Evolutionary conservation across 2,888 invertebrate genomes (phyloP), one percentile per base, ranked within the genome.

Genomic region (Tinea semifulvella): DNA sequence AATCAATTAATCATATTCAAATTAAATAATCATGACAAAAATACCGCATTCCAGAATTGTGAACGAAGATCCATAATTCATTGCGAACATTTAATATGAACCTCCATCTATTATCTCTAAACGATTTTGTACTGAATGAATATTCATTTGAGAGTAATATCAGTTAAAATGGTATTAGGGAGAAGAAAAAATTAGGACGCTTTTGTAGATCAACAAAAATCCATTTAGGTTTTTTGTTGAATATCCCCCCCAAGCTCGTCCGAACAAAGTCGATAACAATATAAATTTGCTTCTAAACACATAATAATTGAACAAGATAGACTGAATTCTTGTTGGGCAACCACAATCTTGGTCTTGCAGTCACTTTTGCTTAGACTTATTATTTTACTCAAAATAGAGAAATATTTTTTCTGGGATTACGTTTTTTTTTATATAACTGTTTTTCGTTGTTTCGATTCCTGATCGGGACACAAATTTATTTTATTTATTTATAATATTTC

Each of bases 121-220:
- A 68, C 77, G 77, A 72, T 77, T 77, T 75, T 62, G 65, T 70
- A 66, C 63, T 57, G 58, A 70, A 79, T 79, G 77, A 77, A 79
- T 79, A 79, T 79, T 79, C 77, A 79, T 75, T 75, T 71, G 65
- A 61, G 65, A 68, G 73, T 72, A 73, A 74, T 73, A 65, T 68
- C 68, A 66, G 62, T 68, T 66, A 60, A 63, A 75, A 74, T 68
- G 69, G 70, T 67, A 73, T 73, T 70, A 71, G 60, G 60, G 60
- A 59, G 58, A 53, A 68, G n/a, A 27, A 61, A 73, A 74, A 73
- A 67, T 61, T 47, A 61, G 64, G 61, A 56, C 61, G 56, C 55
- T 58, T 63, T 58, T 61, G 53, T 57, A 63, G 64, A 63, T 61
- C n/a, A n/a, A n/a, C n/a, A n/a, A n/a, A n/a, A n/a, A n/a, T n/a